These are phyloP conservation scores for Tinamus guttatus DNA, from an alignment of 2,113 vertebrate species.

Conservation along the genomic window DNA sequence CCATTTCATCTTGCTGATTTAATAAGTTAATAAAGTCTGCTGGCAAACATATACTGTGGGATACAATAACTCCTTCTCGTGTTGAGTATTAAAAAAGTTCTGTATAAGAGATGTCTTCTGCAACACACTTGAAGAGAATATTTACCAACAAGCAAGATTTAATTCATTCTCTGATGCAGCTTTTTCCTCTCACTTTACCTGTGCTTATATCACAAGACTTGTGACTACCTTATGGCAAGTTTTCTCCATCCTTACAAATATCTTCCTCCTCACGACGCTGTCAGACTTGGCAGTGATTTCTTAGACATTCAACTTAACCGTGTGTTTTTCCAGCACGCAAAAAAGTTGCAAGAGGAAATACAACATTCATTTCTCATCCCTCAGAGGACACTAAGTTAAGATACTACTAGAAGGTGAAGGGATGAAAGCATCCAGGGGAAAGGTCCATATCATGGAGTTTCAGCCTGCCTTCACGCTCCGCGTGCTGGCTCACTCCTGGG, in stretches of 20 bases:
- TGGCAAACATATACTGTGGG: conserved; percentile 40
- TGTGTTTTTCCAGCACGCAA: neutral
- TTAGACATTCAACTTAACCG: neutral
- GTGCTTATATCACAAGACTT: too few species aligned
- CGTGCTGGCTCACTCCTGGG: neutral
- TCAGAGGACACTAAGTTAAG: neutral
- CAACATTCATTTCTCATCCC: neutral
- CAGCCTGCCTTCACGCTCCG: neutral
- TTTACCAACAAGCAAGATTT: neutral
- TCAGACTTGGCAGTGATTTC: neutral
- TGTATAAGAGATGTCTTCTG: neutral
- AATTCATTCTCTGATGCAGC: neutral
- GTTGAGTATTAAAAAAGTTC: conserved; percentile 27
- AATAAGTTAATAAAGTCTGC: conserved; percentile 71
- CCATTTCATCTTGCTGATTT: conserved; percentile 72
- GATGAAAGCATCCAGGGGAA: neutral
- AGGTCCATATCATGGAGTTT: neutral
- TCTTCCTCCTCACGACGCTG: neutral
- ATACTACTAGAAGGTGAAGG: neutral
- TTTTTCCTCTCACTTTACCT: neutral
- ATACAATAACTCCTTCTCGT: conserved; percentile 11
- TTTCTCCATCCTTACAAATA: neutral
- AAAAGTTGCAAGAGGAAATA: neutral
- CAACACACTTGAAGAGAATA: conserved; percentile 4
- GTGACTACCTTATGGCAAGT: neutral